phyloP scores from a whole-genome alignment of 92 coral and sea anemone species.

The Heliopora coerulea region DNA sequence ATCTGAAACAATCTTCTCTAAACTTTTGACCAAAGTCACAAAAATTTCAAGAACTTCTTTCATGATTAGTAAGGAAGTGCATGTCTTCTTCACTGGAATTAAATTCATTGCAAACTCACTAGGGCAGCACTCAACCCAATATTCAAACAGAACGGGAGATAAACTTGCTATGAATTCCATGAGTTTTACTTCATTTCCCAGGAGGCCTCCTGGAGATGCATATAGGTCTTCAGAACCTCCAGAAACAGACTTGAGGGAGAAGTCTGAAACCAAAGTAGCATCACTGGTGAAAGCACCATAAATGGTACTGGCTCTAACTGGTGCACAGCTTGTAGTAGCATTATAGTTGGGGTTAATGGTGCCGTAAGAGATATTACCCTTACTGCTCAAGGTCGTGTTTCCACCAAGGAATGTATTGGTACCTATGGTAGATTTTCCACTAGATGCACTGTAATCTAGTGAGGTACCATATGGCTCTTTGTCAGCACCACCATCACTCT shows the following conservation, averaged over 20 bases:
- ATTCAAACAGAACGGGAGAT: constrained; percentile 78
- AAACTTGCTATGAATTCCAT: constrained; percentile 59
- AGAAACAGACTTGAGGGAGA: constrained; percentile 16
- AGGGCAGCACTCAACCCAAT: constrained; percentile 92
- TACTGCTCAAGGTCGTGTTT: not conserved
- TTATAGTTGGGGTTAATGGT: not conserved
- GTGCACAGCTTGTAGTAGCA: no score
- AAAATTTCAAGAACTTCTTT: constrained; percentile 62
- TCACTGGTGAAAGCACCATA: constrained; percentile 41
- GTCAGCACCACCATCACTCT: not conserved
- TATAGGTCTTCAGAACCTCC: constrained; percentile 2
- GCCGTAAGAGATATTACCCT: no score
- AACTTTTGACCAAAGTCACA: constrained; percentile 56
- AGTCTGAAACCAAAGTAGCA: constrained; percentile 43
- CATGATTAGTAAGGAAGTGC: constrained; percentile 57
- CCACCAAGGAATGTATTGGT: not conserved
- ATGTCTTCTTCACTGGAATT: constrained; percentile 51
- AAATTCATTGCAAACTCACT: constrained; percentile 69
- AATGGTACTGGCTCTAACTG: no score
- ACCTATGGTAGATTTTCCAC: no score
- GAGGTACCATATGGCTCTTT: no score
- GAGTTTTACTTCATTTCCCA: constrained; percentile 42
- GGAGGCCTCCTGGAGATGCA: not conserved
- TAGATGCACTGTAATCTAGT: no score
- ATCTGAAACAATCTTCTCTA: constrained; percentile 28